phyloP scores from a whole-genome alignment of 1,140 invertebrate species.

The Cotesia vestalis region DNA sequence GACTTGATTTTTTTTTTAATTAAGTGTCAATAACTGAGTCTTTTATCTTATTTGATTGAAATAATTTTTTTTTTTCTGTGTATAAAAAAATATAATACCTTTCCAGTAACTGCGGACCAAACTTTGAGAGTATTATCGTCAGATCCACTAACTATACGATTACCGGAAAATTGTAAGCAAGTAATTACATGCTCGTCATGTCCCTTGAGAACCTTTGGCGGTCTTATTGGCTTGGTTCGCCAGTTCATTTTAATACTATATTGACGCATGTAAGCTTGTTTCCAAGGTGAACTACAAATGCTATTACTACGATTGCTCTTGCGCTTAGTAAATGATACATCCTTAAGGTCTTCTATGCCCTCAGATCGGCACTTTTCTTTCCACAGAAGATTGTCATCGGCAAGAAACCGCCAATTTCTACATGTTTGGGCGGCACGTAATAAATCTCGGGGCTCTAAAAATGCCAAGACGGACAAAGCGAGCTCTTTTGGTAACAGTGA shows the following conservation, averaged over 20 bases:
- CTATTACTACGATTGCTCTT: constrained; percentile 55
- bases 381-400: constrained; percentile 97
- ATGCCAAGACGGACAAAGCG: constrained; percentile 92
- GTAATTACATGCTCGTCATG: constrained; percentile 99
- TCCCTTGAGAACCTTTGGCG: constrained; percentile 90
- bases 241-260: constrained; percentile 97
- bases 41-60: too few relatives aligned
- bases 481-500: constrained; percentile 94
- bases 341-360: constrained; percentile 73
- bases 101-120: constrained; percentile 95
- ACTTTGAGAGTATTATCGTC: constrained; percentile 99
- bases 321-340: constrained; percentile 56
- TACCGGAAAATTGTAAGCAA: constrained; percentile 96
- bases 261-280: constrained; percentile 90
- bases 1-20: too few relatives aligned
- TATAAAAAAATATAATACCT: constrained; percentile 68
- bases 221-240: constrained; percentile 83
- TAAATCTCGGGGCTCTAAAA: constrained; percentile 90
- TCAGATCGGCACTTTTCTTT: constrained; percentile 93
- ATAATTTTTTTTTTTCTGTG: too few relatives aligned
- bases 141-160: constrained; percentile 95
- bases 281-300: constrained; percentile 73
- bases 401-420: constrained; percentile 93
- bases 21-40: too few relatives aligned
- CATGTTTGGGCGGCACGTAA: constrained; percentile 94